Evolutionary conservation across 2,113 vertebrate genomes (phyloP).

Genomic region (Lagopus muta): DNA sequence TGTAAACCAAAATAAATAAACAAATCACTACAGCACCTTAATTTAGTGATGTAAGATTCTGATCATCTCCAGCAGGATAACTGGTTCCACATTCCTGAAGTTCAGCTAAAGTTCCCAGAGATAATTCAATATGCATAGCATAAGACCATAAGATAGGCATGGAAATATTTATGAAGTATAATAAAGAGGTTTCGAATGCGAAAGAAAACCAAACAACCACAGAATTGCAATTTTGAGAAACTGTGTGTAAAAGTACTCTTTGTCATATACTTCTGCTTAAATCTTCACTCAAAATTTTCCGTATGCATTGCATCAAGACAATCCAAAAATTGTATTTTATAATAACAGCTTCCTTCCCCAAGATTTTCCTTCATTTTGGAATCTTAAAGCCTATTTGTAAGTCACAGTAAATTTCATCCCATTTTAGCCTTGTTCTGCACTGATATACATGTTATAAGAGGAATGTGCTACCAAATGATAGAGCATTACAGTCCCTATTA

Average conservation of each 20-base stretch:
- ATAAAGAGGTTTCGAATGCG: background rate
- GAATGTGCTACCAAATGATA: too few species aligned
- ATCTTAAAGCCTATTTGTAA: too few species aligned
- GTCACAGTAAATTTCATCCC: too few species aligned
- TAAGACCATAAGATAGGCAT: background rate
- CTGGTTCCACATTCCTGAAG: background rate
- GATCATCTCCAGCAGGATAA: background rate
- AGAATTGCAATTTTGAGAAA: background rate
- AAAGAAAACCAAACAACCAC: background rate
- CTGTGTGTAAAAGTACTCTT: background rate
- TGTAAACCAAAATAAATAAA: background rate
- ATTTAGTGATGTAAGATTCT: too few species aligned
- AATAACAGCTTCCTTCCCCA: too few species aligned
- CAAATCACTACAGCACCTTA: background rate
- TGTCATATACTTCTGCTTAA: background rate
- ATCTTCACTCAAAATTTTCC: background rate
- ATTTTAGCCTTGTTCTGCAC: too few species aligned
- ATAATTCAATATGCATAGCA: background rate
- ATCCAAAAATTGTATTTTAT: too few species aligned
- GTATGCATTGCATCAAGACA: background rate
- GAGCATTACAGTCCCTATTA: too few species aligned
- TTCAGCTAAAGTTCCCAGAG: background rate
- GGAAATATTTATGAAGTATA: background rate
- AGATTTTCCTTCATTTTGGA: too few species aligned
- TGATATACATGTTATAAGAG: too few species aligned